Evolutionary conservation across 1,140 invertebrate species (phyloP), one percentile per base, ranked within the genome.

Genomic region (Campoletis sonorensis): DNA sequence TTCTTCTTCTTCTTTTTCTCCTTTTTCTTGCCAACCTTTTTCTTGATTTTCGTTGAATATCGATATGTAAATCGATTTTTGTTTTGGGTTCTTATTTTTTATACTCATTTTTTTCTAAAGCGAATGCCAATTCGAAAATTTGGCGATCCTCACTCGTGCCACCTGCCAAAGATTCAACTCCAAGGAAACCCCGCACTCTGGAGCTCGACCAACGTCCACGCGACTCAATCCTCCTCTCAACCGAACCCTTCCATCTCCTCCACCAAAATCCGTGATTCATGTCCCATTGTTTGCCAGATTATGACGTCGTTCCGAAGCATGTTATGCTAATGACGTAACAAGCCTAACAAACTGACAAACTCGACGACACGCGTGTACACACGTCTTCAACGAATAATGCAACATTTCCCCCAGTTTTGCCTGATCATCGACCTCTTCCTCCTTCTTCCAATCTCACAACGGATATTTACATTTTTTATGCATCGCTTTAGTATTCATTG

Each of bases 271-370:
- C 71, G 80, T 85, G 84, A 85, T 79, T 82, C 84, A 85, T 85
- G 82, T 85, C 80, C 84, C 84, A 85, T 85, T 85, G 84, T 85
- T 85, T 82, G 82, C 82, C 84, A 80, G 84, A 85, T 85, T 85
- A 85, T 85, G 84, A 85, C 84, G 79, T 85, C 82, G 80, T 79
- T 80, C 79, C 84, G 68, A 49, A 73, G 51, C 84, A 85, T 85
- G 84, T 85, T 85, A 85, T 85, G 84, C 84, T 85, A 85, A 85
- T 82, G 73, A 82, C 72, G 77, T 85, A 85, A 85, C 80, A 78
- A 85, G 79, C 79, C 70, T 78, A 81, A 79, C 71, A 64, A 73
- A 81, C 79, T 79, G 79, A 79, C 79, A 71, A 71, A 79, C 27
- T 81, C 73, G 79, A 81, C 79, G 67, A 79, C 33, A 67, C 79